Evolutionary conservation across 2,888 invertebrate genomes (phyloP).

Genomic region (Pegoplata infirma): DNA sequence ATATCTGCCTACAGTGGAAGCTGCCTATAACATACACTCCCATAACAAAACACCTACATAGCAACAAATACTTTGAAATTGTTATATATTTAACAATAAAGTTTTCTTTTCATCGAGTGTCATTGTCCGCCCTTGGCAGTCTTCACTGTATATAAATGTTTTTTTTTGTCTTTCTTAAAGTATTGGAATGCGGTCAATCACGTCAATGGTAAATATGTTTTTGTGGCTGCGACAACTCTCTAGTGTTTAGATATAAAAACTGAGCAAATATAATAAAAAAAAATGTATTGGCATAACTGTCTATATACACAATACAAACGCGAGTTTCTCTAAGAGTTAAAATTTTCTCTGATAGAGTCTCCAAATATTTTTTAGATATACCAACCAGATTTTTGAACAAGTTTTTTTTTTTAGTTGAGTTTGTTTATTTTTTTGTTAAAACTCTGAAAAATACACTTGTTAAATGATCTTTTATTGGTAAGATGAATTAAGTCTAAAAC

Average conservation of each 20-base stretch:
- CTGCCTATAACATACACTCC: no score
- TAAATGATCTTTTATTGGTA: slow-evolving; percentile 27
- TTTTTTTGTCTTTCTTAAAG: slow-evolving; percentile 62
- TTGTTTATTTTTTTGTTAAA: slow-evolving; percentile 34
- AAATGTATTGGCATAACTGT: slow-evolving; percentile 8
- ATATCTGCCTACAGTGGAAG: no score
- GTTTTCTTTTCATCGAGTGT: background rate
- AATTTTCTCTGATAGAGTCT: slow-evolving; percentile 2
- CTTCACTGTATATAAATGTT: background rate
- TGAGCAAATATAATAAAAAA: slow-evolving; percentile 25
- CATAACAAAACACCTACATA: no score
- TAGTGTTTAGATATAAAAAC: background rate
- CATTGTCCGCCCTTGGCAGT: no score
- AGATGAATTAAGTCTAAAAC: background rate
- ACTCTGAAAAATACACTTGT: slow-evolving; percentile 33
- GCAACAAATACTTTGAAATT: no score
- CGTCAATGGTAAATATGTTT: slow-evolving; percentile 54
- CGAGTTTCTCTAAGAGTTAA: slow-evolving; percentile 7
- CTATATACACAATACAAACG: background rate
- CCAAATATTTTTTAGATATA: slow-evolving; percentile 8
- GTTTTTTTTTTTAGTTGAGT: slow-evolving; percentile 3
- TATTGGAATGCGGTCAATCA: slow-evolving; percentile 75
- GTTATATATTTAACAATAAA: no score
- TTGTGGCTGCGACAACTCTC: slow-evolving; percentile 37
- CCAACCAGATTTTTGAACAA: slow-evolving; percentile 24